These are phyloP conservation scores for Dendrolimus punctatus DNA, from an alignment of 1,140 invertebrate species.

Conservation along the genomic window DNA sequence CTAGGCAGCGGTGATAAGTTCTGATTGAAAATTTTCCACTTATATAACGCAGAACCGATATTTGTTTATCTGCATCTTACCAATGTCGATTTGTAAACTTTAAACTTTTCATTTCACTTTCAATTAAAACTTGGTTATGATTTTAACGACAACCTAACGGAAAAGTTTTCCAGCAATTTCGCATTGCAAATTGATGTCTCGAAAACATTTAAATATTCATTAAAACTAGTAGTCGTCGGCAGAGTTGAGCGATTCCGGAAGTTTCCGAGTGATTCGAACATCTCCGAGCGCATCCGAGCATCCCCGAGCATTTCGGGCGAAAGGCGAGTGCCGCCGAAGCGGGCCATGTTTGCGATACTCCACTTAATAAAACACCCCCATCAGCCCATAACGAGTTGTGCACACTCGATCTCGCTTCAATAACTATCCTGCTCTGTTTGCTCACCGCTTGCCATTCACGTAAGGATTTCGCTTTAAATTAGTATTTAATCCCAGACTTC, in stretches of 20 bases:
- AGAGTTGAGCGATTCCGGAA: conserved; percentile 5
- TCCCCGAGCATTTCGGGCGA: conserved; percentile 1
- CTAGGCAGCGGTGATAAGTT: too few species aligned
- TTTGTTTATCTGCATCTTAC: too few species aligned
- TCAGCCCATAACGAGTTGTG: conserved; percentile 16
- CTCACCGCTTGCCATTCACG: conserved; percentile 13
- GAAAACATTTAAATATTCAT: conserved; percentile 19
- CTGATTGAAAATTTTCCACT: too few species aligned
- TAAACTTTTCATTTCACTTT: conserved; percentile 11
- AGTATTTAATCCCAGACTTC: too few species aligned
- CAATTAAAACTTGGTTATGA: conserved; percentile 15
- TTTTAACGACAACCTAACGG: conserved; percentile 5
- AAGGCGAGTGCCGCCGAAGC: conserved; percentile 2
- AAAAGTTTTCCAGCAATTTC: conserved; percentile 12
- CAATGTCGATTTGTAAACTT: background rate
- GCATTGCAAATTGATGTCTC: conserved; percentile 11
- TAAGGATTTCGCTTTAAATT: background rate
- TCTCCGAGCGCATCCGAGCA: conserved; percentile 2
- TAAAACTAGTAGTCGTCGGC: conserved; percentile 14
- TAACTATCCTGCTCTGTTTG: conserved; percentile 12
- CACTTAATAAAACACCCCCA: conserved; percentile 17
- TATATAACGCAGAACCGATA: too few species aligned
- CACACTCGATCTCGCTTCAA: conserved; percentile 12
- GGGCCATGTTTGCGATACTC: conserved; percentile 9
- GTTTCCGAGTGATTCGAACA: conserved; percentile 3